A percentile compares a stretch with the other conserved stretches of the same genome.
These are phyloP conservation scores for Romanogobio albipinnatus DNA, from an alignment of 2,113 vertebrate genomes.

Conservation along the genomic window DNA sequence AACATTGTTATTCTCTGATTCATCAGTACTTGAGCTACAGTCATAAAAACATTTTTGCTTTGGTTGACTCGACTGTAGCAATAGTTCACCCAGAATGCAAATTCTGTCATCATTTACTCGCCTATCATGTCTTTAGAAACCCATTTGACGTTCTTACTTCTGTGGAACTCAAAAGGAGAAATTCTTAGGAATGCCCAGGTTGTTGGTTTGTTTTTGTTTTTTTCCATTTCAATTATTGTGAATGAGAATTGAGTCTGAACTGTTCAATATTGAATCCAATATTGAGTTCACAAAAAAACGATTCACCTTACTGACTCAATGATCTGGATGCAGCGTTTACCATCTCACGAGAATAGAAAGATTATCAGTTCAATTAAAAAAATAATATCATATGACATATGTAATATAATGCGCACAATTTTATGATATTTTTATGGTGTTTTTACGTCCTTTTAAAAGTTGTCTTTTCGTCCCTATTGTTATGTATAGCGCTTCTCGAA, in stretches of 20 bases:
- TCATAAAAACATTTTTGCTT: neutral
- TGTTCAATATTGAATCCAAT: neutral
- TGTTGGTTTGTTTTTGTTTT: neutral
- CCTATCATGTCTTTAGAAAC: neutral
- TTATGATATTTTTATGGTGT: neutral
- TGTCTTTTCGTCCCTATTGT: too few relatives aligned
- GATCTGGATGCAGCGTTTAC: neutral
- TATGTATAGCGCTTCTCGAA: too few relatives aligned
- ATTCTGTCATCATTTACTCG: neutral
- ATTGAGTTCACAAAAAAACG: neutral
- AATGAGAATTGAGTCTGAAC: neutral
- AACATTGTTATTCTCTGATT: constrained; percentile 49
- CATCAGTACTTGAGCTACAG: constrained; percentile 2
- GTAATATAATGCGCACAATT: neutral
- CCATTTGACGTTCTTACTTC: neutral
- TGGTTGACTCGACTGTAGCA: neutral
- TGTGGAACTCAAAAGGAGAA: neutral
- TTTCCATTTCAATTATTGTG: neutral
- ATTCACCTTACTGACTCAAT: neutral
- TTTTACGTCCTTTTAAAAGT: neutral
- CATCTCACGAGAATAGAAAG: neutral
- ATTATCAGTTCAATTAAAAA: neutral
- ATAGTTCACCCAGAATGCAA: neutral
- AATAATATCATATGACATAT: too few relatives aligned
- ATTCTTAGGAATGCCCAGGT: neutral